Conservation (phyloP, 2,797 vertebrate species). For the Diglossa cyanea region DNA sequence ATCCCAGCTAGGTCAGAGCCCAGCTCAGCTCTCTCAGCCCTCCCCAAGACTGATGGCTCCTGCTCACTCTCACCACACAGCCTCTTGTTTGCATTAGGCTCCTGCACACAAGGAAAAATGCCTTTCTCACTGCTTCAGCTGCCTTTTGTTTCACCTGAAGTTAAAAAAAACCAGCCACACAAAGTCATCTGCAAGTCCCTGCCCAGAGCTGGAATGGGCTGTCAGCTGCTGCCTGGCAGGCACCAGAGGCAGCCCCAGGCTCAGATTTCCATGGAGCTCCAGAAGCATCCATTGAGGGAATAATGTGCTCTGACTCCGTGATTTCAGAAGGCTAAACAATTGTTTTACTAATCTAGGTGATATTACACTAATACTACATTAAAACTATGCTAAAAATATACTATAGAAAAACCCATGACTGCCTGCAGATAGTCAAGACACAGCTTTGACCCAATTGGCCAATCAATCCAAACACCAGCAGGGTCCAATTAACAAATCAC, state of each 20-base stretch:
- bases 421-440: not conserved
- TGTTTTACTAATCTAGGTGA: not conserved
- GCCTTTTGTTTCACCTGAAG: not conserved
- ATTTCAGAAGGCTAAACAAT: not conserved
- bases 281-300: not conserved
- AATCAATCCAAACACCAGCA: not conserved
- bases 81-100: not conserved
- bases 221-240: not conserved
- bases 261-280: not conserved
- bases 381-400: not conserved
- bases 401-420: not conserved
- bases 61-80: fast-evolving
- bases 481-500: not conserved
- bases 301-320: not conserved
- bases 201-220: not conserved
- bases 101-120: not conserved
- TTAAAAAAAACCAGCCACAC: not conserved
- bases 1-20: fast-evolving
- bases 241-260: not conserved
- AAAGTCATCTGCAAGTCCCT: not conserved
- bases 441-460: not conserved
- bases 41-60: fast-evolving
- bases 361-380: not conserved
- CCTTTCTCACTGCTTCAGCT: not conserved
- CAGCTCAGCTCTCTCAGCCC: not conserved